These are phyloP conservation scores for Timema cristinae DNA, from an alignment of 2,888 invertebrate genomes.

Conservation along the genomic window DNA sequence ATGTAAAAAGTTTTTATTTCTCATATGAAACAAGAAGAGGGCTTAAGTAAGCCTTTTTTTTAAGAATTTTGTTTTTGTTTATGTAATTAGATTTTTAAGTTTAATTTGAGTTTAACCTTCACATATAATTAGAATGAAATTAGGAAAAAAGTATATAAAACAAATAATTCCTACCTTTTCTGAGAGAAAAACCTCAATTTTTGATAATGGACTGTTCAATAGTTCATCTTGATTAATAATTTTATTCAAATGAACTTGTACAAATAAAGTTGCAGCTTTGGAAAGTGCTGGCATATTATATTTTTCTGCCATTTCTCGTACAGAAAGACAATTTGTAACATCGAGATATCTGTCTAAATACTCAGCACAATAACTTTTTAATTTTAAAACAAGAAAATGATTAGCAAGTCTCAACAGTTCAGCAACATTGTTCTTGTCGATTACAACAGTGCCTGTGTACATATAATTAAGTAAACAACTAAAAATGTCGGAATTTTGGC, in stretches of 20 bases:
- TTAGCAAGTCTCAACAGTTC: constrained; percentile 59
- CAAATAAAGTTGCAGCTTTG: constrained; percentile 53
- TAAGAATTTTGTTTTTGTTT: background rate
- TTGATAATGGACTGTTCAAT: constrained; percentile 47
- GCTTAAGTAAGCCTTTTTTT: background rate
- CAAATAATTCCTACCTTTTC: constrained; percentile 46
- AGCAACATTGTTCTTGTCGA: constrained; percentile 56
- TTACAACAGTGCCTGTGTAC: constrained; percentile 57
- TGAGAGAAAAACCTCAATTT: constrained; percentile 51
- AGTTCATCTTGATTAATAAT: constrained; percentile 54
- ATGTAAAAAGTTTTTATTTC: too few relatives aligned
- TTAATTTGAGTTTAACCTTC: too few relatives aligned
- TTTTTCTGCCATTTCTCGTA: constrained; percentile 56
- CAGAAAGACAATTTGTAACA: constrained; percentile 58
- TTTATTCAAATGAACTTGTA: constrained; percentile 50
- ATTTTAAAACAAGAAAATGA: constrained; percentile 56
- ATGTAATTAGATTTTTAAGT: too few relatives aligned
- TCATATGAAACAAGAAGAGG: background rate
- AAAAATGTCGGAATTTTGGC: constrained; percentile 56
- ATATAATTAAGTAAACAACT: constrained; percentile 58
- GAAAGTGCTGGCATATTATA: constrained; percentile 55
- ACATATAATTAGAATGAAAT: too few relatives aligned
- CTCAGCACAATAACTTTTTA: constrained; percentile 61
- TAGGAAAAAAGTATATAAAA: background rate
- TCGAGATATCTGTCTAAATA: constrained; percentile 59